A percentile compares a stretch with the other conserved stretches of the same genome.
Conservation (phyloP, 2,797 vertebrate genomes). For the Alfaro cultratus region DNA sequence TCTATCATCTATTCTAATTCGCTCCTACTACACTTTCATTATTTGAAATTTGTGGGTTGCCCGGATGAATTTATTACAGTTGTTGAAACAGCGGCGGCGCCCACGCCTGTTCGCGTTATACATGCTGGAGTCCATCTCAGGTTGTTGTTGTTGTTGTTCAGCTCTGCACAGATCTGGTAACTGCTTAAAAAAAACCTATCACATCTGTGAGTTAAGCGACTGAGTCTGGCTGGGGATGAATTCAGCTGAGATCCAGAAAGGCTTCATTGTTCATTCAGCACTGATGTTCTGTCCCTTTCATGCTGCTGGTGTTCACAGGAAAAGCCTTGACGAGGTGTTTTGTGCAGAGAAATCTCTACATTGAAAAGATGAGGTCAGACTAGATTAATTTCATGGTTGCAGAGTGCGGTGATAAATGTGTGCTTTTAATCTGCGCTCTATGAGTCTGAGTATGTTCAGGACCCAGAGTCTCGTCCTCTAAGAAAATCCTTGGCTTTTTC, state of each 20-base stretch:
- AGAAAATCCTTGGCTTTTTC: constrained; percentile 54
- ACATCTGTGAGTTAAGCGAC: background rate
- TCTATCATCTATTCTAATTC: constrained; percentile 6
- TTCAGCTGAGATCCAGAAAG: constrained; percentile 6
- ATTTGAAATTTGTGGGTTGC: background rate
- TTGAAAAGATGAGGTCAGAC: constrained; percentile 56
- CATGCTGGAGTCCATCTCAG: background rate
- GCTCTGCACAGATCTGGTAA: background rate
- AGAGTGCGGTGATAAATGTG: constrained; percentile 19
- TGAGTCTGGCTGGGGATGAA: background rate
- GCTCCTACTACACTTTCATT: background rate
- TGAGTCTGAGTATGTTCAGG: constrained; percentile 8
- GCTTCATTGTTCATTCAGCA: constrained; percentile 30
- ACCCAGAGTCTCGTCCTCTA: constrained; percentile 21
- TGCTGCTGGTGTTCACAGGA: constrained; percentile 6
- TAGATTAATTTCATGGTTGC: constrained; percentile 52
- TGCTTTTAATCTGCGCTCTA: constrained; percentile 17
- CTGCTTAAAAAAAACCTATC: constrained; percentile 1
- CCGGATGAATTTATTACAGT: constrained; percentile 1
- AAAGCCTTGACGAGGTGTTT: constrained; percentile 23
- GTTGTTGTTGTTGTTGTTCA: background rate
- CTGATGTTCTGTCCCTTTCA: constrained; percentile 10
- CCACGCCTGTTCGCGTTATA: background rate
- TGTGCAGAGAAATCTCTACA: constrained; percentile 20
- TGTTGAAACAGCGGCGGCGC: background rate